phyloP scores from a whole-genome alignment of 2,113 vertebrate genomes.

The Indri indri region DNA sequence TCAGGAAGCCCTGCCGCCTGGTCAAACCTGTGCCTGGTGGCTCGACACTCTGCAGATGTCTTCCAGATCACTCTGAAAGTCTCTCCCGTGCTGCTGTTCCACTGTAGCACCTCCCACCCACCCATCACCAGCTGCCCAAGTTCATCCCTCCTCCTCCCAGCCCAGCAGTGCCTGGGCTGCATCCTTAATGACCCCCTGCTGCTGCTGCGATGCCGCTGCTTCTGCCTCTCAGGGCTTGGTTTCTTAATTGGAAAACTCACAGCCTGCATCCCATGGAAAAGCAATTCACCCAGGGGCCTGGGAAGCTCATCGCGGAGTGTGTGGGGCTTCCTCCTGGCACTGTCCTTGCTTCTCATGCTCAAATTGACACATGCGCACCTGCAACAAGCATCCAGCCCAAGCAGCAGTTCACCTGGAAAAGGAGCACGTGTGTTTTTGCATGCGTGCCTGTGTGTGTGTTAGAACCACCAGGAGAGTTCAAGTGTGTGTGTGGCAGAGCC shows the following conservation, averaged over 20 bases:
- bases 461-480: not conserved
- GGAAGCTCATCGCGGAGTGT: not conserved
- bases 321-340: not conserved
- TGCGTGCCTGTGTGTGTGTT: too few species aligned
- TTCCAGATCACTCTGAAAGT: not conserved
- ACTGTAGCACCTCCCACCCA: not conserved
- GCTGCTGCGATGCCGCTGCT: not conserved
- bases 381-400: not conserved
- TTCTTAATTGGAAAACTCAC: slow-evolving; percentile 46
- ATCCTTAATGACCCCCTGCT: not conserved
- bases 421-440: not conserved
- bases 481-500: not conserved
- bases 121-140: not conserved
- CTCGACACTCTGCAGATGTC: not conserved
- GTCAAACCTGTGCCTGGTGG: not conserved
- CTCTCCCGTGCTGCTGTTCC: not conserved
- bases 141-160: not conserved
- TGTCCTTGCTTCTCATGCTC: too few species aligned
- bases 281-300: fast-evolving
- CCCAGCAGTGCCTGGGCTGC: not conserved
- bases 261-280: not conserved
- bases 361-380: not conserved
- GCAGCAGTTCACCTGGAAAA: not conserved
- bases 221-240: not conserved
- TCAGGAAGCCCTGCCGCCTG: not conserved